phyloP scores from a whole-genome alignment of 2,888 invertebrate species.

The Tipula vernalis region DNA sequence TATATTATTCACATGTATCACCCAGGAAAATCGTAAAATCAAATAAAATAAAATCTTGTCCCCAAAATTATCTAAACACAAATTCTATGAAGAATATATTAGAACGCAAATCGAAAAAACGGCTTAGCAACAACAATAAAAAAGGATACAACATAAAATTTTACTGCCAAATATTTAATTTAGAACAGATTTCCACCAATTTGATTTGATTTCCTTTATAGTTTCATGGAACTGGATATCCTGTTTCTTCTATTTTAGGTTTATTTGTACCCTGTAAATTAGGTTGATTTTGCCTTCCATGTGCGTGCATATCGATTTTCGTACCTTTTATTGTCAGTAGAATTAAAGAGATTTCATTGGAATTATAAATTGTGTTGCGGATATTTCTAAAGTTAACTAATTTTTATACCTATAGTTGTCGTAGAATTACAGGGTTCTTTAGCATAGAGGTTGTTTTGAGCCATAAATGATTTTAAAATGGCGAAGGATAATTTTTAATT shows the following conservation, averaged over 20 bases:
- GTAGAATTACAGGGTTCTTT: too few species aligned
- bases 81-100: background rate
- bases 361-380: too few species aligned
- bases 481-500: too few species aligned
- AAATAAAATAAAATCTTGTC: background rate
- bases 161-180: background rate
- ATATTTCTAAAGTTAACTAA: too few species aligned
- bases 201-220: background rate
- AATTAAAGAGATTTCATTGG: too few species aligned
- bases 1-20: background rate
- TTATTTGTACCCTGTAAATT: background rate
- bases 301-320: background rate
- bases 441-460: too few species aligned
- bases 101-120: background rate
- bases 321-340: too few species aligned
- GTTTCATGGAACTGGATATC: background rate
- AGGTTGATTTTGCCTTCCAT: background rate
- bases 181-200: background rate
- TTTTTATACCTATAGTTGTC: too few species aligned
- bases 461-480: too few species aligned
- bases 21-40: background rate
- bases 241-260: background rate
- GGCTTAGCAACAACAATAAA: background rate
- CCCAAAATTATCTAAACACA: background rate
- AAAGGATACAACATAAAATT: background rate